Evolutionary conservation across 2,888 invertebrate genomes (phyloP), one percentile per base, ranked within the genome.

Genomic region (Nebria salina): DNA sequence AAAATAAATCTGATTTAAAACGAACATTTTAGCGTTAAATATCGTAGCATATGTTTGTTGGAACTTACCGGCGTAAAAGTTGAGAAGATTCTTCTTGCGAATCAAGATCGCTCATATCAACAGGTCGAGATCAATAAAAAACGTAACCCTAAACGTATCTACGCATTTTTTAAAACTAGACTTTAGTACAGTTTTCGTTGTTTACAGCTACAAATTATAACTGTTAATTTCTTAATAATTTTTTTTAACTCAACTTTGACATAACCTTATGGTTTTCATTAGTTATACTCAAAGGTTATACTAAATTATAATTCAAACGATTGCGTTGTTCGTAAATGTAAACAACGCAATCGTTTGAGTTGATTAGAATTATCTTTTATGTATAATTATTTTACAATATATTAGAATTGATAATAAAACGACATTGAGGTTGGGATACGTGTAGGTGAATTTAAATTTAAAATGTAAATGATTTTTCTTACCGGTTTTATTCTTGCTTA

Each of bases 91-190:
- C 81, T 65, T 66, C 78, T 8, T 73, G 74, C 1, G 65, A 25
- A 7, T 81, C 81, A 5, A 72, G 66, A n/a, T 76, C 81, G 68
- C 81, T 81, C 81, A 81, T 81, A 42, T 54, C 81, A 81, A 81
- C 81, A 81, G 81, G 81, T 81, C 81, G 65, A 65, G 72, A 81
- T 81, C 81, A 81, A 81, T 81, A 81, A 72, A 74, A 20, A 25
- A 13, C 2, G 54, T 11, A 20, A 54, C 75, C 26, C 75, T 11
- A 54, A 54, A 54, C 54, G 54, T 54, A 54, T 54, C 54, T 54
- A 54, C 13, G 54, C 8, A 54, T 54, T 54, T 54, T 54, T 54
- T 54, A 7, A 54, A 54, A 54, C 8, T 8, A 8, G 1, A 6
- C 8, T 11, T 54, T 54, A 11, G 54, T 54, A 11, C 13, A 54